Evolutionary conservation across 2,888 invertebrate genomes (phyloP), one percentile per base, ranked within the genome.

Genomic region (Stenolophus ochropezus): DNA sequence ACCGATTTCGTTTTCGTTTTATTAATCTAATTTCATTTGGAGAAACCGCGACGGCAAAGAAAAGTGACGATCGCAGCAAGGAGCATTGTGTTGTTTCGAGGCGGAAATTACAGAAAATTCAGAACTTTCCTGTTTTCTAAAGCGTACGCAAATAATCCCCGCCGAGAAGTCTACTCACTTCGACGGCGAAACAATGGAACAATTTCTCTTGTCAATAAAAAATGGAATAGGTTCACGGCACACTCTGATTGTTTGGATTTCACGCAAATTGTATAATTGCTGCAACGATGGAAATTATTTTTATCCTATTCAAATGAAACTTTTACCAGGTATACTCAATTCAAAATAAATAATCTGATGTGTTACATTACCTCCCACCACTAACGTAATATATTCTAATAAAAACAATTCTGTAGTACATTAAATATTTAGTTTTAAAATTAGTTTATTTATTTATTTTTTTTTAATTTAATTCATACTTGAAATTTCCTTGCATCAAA

Each of bases 61-160:
- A 33, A 69, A 69, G 33, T 8, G 33, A 69, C 11, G 49, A 18
- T 14, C 21, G n/a, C n/a, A n/a, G 33, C 21, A 23, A 73, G 21
- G 8, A 18, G 47, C 73, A 73, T 73, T 73, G 73, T 69, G 33
- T 47, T 73, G 73, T 33, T 73, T 14, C n/a, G 65, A 69, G 65
- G 18, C 53, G 76, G 76, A 76, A 76, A 58, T 56, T 56, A 76
- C 27, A 56, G 76, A 76, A 76, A 76, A 76, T 76, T 76, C 76
- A 76, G 58, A 76, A 76, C 76, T 76, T 76, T 76, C 76, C 58
- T 76, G 58, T 76, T 76, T 76, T 76, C 76, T 76, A 76, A 76
- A 33, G 75, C 56, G 76, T 76, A 56, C 76, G 76, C 58, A 76
- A 76, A 75, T 69, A 61, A 75, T 75, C 33, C 71, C 33, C 23